Percentiles rank a stretch among this genome's conserved stretches.
Evolutionary conservation across 2,797 vertebrate genomes (phyloP).

Genomic region (Centropyge bicolor): DNA sequence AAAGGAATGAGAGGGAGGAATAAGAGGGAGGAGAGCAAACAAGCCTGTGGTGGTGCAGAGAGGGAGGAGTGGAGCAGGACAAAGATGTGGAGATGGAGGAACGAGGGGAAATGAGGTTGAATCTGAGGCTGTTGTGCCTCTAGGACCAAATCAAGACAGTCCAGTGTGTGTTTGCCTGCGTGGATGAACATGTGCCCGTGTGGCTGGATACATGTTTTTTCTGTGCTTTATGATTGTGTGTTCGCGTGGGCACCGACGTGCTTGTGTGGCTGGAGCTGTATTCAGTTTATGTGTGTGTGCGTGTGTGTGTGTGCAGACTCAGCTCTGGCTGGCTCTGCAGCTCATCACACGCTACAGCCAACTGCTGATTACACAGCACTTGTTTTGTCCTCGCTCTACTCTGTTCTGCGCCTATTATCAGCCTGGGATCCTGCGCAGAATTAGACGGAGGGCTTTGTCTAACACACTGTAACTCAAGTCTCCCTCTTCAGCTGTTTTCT

Average conservation of each 20-base stretch:
- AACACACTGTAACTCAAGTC: conserved; percentile 48
- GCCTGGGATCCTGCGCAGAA: conserved; percentile 49
- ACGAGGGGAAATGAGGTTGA: conserved; percentile 37
- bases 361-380: conserved; percentile 79
- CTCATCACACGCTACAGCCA: conserved; percentile 66
- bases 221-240: conserved; percentile 14
- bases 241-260: not conserved
- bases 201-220: conserved; percentile 2
- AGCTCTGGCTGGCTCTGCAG: conserved; percentile 58
- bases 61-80: conserved; percentile 43
- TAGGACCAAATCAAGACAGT: conserved; percentile 26
- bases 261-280: conserved; percentile 11
- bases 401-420: conserved; percentile 69
- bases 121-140: conserved; percentile 37
- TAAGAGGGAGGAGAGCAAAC: conserved; percentile 63
- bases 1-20: conserved; percentile 67
- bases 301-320: conserved; percentile 50
- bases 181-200: conserved; percentile 2
- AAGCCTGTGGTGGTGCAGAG: conserved; percentile 52
- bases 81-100: conserved; percentile 44
- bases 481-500: conserved; percentile 50
- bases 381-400: conserved; percentile 74
- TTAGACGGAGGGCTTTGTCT: conserved; percentile 61
- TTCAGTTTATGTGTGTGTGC: conserved; percentile 4
- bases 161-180: conserved; percentile 19